Conservation (phyloP, 2,888 invertebrate species). For the Neocrepidodera transversa region DNA sequence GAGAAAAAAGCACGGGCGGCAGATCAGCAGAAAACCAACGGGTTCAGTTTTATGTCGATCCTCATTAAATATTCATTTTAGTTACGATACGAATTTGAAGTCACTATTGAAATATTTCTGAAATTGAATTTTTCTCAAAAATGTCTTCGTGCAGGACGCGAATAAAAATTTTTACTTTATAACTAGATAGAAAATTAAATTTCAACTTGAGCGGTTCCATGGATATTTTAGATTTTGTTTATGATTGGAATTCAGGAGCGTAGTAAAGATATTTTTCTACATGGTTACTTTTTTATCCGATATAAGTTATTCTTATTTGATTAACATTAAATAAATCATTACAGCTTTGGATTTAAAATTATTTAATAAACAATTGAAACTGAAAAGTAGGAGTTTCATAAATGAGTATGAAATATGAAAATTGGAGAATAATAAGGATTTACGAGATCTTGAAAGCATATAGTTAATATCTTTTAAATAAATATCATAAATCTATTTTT, state of each 20-base stretch:
- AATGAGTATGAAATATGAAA: too few species aligned
- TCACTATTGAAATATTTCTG: conserved; percentile 17
- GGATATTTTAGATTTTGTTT: not conserved
- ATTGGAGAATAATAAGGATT: too few species aligned
- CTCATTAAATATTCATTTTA: conserved; percentile 33
- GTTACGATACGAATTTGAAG: conserved; percentile 24
- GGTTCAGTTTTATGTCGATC: conserved; percentile 26
- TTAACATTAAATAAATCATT: too few species aligned
- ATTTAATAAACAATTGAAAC: too few species aligned
- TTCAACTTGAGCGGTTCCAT: not conserved
- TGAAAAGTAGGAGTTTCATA: too few species aligned
- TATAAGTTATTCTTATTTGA: too few species aligned
- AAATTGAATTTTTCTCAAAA: conserved; percentile 26
- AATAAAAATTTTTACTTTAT: conserved; percentile 25
- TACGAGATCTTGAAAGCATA: too few species aligned
- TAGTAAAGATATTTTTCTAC: too few species aligned
- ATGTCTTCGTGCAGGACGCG: conserved; percentile 11
- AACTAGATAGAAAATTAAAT: conserved; percentile 17
- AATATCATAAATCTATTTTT: too few species aligned
- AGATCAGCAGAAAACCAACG: conserved; percentile 33
- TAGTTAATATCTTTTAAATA: too few species aligned
- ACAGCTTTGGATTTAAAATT: too few species aligned
- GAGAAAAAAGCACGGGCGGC: conserved; percentile 21
- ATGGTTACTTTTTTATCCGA: too few species aligned
- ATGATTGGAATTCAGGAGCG: not conserved